phyloP scores from a whole-genome alignment of 2,113 vertebrate genomes.

The Actinemys pallida region DNA sequence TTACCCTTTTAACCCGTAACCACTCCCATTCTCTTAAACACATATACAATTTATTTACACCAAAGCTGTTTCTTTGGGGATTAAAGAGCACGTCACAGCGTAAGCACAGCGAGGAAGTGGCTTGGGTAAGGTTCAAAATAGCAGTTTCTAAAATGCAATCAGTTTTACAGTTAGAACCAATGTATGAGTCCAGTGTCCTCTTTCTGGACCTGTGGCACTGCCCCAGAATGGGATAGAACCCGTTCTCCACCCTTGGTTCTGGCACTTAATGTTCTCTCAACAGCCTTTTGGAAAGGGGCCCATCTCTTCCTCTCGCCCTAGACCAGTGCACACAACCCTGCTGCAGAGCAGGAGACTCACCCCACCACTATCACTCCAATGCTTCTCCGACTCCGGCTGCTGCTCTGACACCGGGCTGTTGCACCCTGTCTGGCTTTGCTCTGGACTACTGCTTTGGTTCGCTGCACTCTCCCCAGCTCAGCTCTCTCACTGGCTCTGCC shows the following conservation, averaged over 20 bases:
- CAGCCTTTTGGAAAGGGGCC: background rate
- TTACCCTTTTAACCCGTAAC: background rate
- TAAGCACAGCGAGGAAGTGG: background rate
- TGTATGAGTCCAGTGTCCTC: background rate
- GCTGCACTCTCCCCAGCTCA: background rate
- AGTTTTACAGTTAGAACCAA: background rate
- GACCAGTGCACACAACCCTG: background rate
- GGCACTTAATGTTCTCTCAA: background rate
- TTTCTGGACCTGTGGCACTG: background rate
- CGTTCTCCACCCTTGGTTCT: background rate
- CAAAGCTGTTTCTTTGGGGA: background rate
- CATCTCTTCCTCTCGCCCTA: background rate
- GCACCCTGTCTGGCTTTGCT: background rate
- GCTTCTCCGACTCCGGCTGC: background rate
- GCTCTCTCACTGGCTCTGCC: background rate
- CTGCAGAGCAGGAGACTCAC: background rate
- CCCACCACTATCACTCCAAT: background rate
- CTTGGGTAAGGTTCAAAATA: background rate
- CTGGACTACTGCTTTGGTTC: background rate
- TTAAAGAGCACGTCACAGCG: background rate
- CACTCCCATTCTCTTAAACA: background rate
- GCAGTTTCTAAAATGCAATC: background rate
- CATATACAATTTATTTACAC: background rate
- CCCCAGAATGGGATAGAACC: background rate
- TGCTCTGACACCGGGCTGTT: background rate